Percentiles rank a stretch among this genome's conserved stretches.
Conservation (phyloP, 2,888 invertebrate species). For the Suillia variegata region DNA sequence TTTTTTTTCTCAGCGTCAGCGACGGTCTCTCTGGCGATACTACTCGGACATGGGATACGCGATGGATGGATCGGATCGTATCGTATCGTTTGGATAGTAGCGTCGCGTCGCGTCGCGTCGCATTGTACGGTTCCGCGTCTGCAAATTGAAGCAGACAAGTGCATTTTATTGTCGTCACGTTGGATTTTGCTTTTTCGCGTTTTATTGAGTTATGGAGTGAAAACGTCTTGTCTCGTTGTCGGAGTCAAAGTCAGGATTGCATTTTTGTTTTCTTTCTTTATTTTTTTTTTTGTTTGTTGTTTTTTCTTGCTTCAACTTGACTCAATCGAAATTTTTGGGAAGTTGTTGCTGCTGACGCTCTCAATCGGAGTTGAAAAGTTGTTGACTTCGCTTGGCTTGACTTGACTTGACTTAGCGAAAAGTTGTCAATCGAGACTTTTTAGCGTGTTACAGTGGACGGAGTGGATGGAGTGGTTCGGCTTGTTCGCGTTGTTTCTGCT, state of each 20-base stretch:
- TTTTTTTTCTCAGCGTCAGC: background rate
- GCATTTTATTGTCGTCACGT: slow-evolving; percentile 8
- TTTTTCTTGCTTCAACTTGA: background rate
- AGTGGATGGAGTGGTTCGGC: background rate
- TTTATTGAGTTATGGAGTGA: background rate
- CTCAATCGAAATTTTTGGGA: background rate
- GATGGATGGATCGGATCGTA: background rate
- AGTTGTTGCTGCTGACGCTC: no score
- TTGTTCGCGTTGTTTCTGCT: no score
- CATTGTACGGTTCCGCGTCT: slow-evolving; percentile 2
- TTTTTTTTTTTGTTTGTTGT: no score
- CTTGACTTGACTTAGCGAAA: slow-evolving; percentile 28
- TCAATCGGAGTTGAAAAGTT: slow-evolving; percentile 34
- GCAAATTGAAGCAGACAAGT: slow-evolving; percentile 15
- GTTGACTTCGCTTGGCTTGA: slow-evolving; percentile 4
- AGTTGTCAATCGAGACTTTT: slow-evolving; percentile 36
- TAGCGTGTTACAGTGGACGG: background rate
- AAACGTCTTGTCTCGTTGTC: background rate
- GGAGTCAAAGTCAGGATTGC: no score
- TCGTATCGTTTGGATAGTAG: background rate
- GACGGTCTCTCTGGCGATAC: background rate
- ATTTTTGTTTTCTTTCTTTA: no score
- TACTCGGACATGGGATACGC: no score
- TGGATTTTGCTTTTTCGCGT: background rate
- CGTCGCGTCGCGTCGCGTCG: slow-evolving; percentile 5